Evolutionary conservation across 2,797 vertebrate species (phyloP).

Genomic region (Myiotriccus ornatus): DNA sequence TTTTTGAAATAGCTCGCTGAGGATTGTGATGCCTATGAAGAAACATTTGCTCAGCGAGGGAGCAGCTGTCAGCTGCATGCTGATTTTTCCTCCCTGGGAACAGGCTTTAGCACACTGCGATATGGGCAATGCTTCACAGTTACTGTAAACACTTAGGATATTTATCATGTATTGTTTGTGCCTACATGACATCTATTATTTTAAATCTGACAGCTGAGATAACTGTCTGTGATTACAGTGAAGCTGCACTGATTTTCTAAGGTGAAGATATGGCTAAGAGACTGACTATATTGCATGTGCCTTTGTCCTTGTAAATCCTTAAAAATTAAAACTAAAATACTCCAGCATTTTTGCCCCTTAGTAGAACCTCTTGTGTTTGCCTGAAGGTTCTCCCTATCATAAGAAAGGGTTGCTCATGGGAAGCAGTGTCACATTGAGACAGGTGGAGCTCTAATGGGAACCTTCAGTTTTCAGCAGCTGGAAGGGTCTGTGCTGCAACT

Average conservation of each 20-base stretch:
- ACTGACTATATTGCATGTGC: background rate
- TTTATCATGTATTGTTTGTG: background rate
- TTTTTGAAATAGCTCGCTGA: background rate
- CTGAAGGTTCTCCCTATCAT: background rate
- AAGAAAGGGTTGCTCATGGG: background rate
- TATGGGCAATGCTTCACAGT: background rate
- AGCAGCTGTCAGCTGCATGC: constrained; percentile 59
- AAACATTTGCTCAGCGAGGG: constrained; percentile 11
- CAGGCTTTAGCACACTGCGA: background rate
- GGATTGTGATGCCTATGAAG: background rate
- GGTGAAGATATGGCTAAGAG: background rate
- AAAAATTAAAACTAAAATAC: background rate
- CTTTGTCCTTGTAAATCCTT: background rate
- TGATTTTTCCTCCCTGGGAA: background rate
- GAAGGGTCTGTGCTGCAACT: background rate
- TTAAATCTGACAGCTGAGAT: background rate
- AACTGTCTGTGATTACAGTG: background rate
- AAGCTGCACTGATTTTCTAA: background rate
- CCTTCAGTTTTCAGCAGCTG: background rate
- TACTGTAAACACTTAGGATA: background rate
- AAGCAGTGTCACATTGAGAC: background rate
- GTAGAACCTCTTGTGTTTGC: background rate
- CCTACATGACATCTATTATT: background rate
- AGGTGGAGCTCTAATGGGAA: background rate
- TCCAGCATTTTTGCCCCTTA: background rate